Base-by-base conservation (phyloP, 1,140 invertebrate genomes). In the Sipha flava region DNA sequence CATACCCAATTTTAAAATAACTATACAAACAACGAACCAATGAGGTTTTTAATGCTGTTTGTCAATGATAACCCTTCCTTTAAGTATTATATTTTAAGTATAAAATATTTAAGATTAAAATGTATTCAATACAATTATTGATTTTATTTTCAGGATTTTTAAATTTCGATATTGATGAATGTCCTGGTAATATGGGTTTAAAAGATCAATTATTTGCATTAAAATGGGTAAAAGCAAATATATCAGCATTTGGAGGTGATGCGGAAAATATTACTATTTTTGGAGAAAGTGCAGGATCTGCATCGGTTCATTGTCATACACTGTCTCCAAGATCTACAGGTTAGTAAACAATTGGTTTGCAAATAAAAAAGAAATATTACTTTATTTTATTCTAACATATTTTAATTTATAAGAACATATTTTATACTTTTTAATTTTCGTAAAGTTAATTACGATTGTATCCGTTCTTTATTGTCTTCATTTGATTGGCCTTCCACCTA, bases 131-230 rank as follows among this genome's bases (percentile, higher is more conserved):
- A 29, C 26, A 34, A 49, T 23, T 3, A 29, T n/a, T 7, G 7
- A 43, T 79, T 64, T 80, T 64, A n/a, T 49, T 59, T 21, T 47
- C 54, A 81, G 79, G 79, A 23, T 81, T 81, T 70, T 29, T 93
- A 37, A 90, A 89, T 81, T 91, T 90, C 0, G 90, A 89, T 3
- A 90, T 90, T 80, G 85, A 87, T 18, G 83, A 88, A 57, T 88
- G 89, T 1, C 88, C 91, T 0, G 93, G 92, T n/a, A 93, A 94
- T 83, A 89, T 90, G 84, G 92, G 92, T 0, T 85, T 93, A 26
- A 91, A 91, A 84, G 93, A 94, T 85, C 92, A 93, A 85, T 89
- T 93, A 1, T 85, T 87, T 43, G 91, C 91, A 0, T 83, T 94
- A 1, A 87, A 88, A 45, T 95, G 93, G 93, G 86, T 95, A 0